Evolutionary conservation across 1,140 invertebrate genomes (phyloP).

Genomic region (Eumaeus atala): DNA sequence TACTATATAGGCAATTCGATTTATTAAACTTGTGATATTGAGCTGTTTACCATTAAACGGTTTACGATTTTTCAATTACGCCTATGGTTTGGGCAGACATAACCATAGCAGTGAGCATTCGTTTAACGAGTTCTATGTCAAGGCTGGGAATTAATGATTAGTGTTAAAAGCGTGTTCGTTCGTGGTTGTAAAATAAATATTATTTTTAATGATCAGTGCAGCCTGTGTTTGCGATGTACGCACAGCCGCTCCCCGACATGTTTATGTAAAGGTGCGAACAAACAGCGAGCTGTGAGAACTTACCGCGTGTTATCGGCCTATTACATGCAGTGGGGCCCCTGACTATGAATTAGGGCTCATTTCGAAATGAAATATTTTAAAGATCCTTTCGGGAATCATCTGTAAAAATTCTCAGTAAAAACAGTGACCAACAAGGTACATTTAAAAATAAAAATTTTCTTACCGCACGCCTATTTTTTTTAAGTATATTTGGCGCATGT

Average conservation of each 20-base stretch:
- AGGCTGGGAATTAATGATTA: slow-evolving; percentile 11
- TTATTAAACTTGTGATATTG: too few relatives aligned
- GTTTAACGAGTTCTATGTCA: slow-evolving; percentile 7
- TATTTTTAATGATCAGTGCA: slow-evolving; percentile 69
- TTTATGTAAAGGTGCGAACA: slow-evolving; percentile 59
- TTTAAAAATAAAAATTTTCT: too few relatives aligned
- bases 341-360: too few relatives aligned
- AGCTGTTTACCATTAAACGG: neutral
- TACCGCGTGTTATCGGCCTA: slow-evolving; percentile 21
- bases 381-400: too few relatives aligned
- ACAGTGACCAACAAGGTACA: too few relatives aligned
- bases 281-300: neutral
- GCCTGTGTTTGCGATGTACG: slow-evolving; percentile 45
- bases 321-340: too few relatives aligned
- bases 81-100: neutral
- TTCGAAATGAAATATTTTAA: too few relatives aligned
- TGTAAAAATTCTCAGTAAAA: too few relatives aligned
- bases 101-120: neutral
- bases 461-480: too few relatives aligned
- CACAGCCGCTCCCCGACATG: slow-evolving; percentile 60
- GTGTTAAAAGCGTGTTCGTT: slow-evolving; percentile 27
- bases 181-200: slow-evolving; percentile 62
- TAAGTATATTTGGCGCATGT: too few relatives aligned
- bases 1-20: too few relatives aligned
- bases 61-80: neutral